Evolutionary conservation across 2,888 invertebrate species (phyloP).

Genomic region (Girardia tigrina): DNA sequence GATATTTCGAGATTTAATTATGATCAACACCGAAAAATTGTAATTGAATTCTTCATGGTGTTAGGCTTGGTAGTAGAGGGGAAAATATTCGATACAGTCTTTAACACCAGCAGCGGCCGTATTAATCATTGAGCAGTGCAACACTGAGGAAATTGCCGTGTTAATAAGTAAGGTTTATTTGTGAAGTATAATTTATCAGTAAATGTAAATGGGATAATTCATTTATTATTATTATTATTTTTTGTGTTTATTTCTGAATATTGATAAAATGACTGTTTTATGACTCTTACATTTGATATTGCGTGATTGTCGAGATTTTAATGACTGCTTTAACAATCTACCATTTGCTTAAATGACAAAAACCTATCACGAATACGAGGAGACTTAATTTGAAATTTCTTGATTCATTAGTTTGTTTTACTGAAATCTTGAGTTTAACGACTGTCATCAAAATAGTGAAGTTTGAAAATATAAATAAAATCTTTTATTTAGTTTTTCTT

Average conservation of each 20-base stretch:
- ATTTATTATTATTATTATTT: too few relatives aligned
- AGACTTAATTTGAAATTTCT: constrained; percentile 15
- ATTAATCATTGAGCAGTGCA: constrained; percentile 20
- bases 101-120: constrained; percentile 23
- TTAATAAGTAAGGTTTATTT: constrained; percentile 7
- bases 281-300: constrained; percentile 16
- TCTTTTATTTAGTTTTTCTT: not conserved
- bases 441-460: constrained; percentile 6
- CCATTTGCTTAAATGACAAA: constrained; percentile 10
- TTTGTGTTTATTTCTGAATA: not conserved
- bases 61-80: constrained; percentile 4
- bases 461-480: not conserved
- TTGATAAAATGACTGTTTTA: constrained; percentile 9
- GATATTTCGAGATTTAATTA: constrained; percentile 15
- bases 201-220: constrained; percentile 16
- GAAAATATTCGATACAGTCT: constrained; percentile 20
- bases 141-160: constrained; percentile 19
- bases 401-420: constrained; percentile 12
- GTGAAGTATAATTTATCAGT: constrained; percentile 4
- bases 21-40: constrained; percentile 3
- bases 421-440: constrained; percentile 7
- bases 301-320: constrained; percentile 23
- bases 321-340: constrained; percentile 23
- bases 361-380: constrained; percentile 23
- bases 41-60: constrained; percentile 23